phyloP scores from a whole-genome alignment of 2,797 vertebrate genomes.

The Phoebastria nigripes region DNA sequence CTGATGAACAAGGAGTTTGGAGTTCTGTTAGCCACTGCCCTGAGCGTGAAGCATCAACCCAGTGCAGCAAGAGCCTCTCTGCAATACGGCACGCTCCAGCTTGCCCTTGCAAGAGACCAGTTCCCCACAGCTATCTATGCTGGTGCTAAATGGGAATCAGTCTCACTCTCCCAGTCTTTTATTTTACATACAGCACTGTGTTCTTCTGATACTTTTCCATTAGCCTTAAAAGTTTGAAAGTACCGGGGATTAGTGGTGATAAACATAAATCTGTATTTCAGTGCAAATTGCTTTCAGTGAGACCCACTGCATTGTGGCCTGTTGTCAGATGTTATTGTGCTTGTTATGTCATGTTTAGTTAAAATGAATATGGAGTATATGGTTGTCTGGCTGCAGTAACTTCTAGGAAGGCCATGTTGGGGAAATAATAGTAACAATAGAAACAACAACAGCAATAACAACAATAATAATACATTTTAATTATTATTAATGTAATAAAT shows the following conservation, averaged over 20 bases:
- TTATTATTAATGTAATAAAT: background rate
- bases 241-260: accelerated
- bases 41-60: background rate
- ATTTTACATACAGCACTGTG: background rate
- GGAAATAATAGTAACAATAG: background rate
- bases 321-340: background rate
- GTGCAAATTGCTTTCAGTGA: background rate
- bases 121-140: background rate
- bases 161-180: background rate
- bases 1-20: background rate
- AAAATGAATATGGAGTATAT: background rate
- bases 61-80: background rate
- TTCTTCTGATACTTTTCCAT: background rate
- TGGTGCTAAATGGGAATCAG: background rate
- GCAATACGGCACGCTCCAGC: accelerated
- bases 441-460: background rate
- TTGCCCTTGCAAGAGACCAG: background rate
- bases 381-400: background rate
- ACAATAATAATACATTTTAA: accelerated
- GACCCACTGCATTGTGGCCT: background rate
- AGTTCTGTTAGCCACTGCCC: background rate
- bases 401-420: background rate
- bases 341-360: background rate
- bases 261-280: background rate
- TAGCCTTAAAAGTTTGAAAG: background rate